Conservation (phyloP, 2,113 vertebrate species). For the Campylomormyrus numenius region DNA sequence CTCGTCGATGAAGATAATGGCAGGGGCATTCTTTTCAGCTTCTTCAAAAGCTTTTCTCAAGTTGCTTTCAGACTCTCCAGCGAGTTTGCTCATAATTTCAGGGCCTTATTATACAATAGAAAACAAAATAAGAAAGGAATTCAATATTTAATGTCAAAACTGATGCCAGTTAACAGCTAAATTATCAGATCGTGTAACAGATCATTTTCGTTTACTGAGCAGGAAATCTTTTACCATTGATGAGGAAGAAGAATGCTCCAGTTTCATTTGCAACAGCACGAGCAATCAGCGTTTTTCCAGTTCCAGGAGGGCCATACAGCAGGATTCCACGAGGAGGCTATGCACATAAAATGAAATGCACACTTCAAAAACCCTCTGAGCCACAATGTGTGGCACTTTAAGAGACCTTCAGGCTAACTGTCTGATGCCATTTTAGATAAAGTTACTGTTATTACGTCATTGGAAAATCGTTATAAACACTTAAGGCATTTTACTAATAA, state of each 20-base stretch:
- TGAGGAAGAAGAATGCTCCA: constrained; percentile 95
- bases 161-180: background rate
- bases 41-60: constrained; percentile 97
- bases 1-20: constrained; percentile 98
- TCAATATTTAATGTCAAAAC: background rate
- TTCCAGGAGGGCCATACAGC: constrained; percentile 93
- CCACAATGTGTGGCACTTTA: background rate
- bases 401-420: background rate
- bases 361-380: background rate
- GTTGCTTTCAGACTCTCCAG: constrained; percentile 96
- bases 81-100: constrained; percentile 98
- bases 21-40: constrained; percentile 96
- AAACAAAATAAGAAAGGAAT: background rate
- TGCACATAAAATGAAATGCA: constrained; percentile 21
- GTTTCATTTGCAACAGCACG: constrained; percentile 96
- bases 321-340: constrained; percentile 95
- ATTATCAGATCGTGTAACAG: background rate
- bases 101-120: constrained; percentile 62
- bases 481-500: background rate
- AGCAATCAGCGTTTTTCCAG: constrained; percentile 96
- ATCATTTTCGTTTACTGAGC: background rate
- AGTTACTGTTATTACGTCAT: background rate
- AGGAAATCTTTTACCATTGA: constrained; percentile 70
- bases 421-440: background rate
- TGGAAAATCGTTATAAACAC: background rate